Base-by-base conservation (phyloP, 2,113 vertebrate species). In the Syngnathus typhle region DNA sequence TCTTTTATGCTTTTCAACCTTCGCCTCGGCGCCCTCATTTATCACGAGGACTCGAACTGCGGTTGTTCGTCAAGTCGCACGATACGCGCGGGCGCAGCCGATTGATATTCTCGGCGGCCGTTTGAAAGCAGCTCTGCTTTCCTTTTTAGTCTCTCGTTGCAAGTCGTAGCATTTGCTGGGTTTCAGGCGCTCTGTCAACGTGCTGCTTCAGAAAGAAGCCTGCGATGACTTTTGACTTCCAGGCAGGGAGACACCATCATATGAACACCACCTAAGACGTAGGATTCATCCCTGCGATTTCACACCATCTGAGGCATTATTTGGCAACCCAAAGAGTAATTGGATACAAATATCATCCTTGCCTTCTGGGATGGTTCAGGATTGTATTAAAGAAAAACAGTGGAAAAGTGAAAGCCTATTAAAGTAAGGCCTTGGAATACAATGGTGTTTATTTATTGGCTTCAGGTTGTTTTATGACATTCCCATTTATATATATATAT, bases 61-160 rank as follows among this genome's bases (percentile, higher is more conserved):
- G 27, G 27, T 32, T 32, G 62, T 64, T 54, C 69, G 66, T 70
- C 68, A 70, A 60, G 70, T 67, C 65, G 49, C 56, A 56, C 58
- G 68, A n/a, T 4, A 3, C 58, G 65, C 55, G 70, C 46, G 59
- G 60, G 36, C 58, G 70, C 39, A 39, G 61, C 69, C 65, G 51
- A 75, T 71, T 74, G 73, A 73, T 70, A 82, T 80, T 78, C 66
- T 74, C 69, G 54, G 36, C 61, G n/a, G 68, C 55, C 61, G 68
- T 43, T 43, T 43, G 68, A 23, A 49, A 23, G 58, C 68, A 32
- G 43, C 41, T 4, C 51, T 32, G 75, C 75, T 67, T 56, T 67
- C 51, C 27, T 43, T 43, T 60, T 72, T 68, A 63, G 68, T 77
- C 73, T 84, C 68, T n/a, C 44, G n/a, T 37, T 49, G 49, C 19